Percentiles rank a stretch among this genome's conserved stretches.
Evolutionary conservation across 1,140 invertebrate species (phyloP).

Genomic region (Trichonephila clavata): DNA sequence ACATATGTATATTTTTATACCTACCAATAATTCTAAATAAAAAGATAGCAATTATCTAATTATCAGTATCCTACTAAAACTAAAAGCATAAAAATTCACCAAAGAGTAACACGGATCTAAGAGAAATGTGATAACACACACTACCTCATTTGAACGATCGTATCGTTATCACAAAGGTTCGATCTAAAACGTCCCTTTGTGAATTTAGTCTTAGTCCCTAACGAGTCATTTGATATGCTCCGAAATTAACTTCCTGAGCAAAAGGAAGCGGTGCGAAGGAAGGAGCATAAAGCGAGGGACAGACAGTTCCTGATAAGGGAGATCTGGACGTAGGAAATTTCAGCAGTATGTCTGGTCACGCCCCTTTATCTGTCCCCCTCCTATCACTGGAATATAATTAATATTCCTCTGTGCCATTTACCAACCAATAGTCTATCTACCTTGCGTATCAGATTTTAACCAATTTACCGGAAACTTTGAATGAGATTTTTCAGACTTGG

Average conservation of each 20-base stretch:
- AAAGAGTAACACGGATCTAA: too few species aligned
- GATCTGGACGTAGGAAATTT: conserved; percentile 12
- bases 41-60: too few species aligned
- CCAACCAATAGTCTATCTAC: background rate
- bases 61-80: too few species aligned
- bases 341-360: conserved; percentile 22
- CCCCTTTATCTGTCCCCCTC: background rate
- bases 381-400: conserved; percentile 42
- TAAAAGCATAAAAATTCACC: too few species aligned
- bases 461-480: background rate
- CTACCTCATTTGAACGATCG: too few species aligned
- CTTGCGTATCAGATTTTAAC: background rate
- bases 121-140: too few species aligned
- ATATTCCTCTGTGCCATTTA: conserved; percentile 23
- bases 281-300: conserved; percentile 47
- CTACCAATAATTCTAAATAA: too few species aligned
- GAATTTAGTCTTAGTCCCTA: conserved; percentile 10
- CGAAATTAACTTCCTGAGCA: conserved; percentile 57
- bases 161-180: background rate
- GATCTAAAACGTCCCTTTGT: conserved; percentile 14
- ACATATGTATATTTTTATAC: too few species aligned
- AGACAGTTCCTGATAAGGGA: conserved; percentile 14
- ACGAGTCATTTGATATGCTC: conserved; percentile 57
- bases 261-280: conserved; percentile 36
- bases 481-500: background rate